Evolutionary conservation across 92 coral and sea anemone genomes (phyloP), one percentile per base, ranked within the genome.

Genomic region (Montipora capitata): DNA sequence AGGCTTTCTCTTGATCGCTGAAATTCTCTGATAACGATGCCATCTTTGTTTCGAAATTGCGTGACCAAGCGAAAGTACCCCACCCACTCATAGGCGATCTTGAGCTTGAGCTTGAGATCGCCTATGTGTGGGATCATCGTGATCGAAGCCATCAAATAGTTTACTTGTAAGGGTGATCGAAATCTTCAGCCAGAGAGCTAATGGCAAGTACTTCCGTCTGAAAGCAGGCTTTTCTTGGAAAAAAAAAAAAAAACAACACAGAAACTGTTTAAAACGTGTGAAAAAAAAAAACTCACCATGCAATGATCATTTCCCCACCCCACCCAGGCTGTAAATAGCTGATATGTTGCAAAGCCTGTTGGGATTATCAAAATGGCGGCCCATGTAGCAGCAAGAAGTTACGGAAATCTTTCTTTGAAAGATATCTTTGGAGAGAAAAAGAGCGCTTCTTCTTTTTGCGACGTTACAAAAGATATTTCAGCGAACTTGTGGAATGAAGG

Each of bases 1-100:
- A 43, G 2, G 96, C 96, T 69, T 95, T 95, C 40, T 95, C 98
- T 58, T 95, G 98, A 57, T 95, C 98, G 67, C 96, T 91, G 42
- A 66, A 83, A 40, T 92, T 95, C 41, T 12, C 72, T 20, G 82
- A 91, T 3, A 69, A 66, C 2, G 39, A 59, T 71, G 95, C 87
- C 87, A 82, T 82, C 40, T 12, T 40, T 56, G 4, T 17, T 61
- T 41, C 52, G 10, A 48, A 4, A 15, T 15, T 18, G 20, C 18
- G 15, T 42, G 38, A 54, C 58, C 58, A 72, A 27, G 35, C 35
- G 35, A 48, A 48, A 48, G 52, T 48, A 48, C 52, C 52, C 52
- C 52, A 48, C 52, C 10, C 52, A 5, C 52, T 10, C 52, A 48
- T 48, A 48, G 52, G 52, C 52, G 10, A 48, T 48, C 52, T 5